These are phyloP conservation scores for Leptinotarsa juncta DNA, from an alignment of 2,888 invertebrate genomes.

Conservation along the genomic window DNA sequence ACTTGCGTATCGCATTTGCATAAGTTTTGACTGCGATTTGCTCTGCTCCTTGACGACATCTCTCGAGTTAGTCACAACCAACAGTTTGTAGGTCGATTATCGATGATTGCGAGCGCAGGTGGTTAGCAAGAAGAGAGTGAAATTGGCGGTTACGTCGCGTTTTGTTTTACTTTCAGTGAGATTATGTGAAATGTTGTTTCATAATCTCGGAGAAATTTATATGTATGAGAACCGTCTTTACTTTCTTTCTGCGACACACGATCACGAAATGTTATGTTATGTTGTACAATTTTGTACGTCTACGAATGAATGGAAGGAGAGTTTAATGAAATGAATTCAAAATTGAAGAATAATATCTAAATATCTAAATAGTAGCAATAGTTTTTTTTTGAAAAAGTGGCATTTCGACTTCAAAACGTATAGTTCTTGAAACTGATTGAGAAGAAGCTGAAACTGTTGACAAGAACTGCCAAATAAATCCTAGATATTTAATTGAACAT, in stretches of 20 bases:
- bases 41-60: background rate
- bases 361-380: too few species aligned
- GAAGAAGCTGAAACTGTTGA: too few species aligned
- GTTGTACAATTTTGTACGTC: background rate
- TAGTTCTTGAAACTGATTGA: too few species aligned
- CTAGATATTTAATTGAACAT: too few species aligned
- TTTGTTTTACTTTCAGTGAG: conserved; percentile 37
- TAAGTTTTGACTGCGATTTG: too few species aligned
- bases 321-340: too few species aligned
- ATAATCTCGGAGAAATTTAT: conserved; percentile 39
- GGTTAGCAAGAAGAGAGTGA: conserved; percentile 38
- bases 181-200: conserved; percentile 40
- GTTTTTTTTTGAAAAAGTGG: too few species aligned
- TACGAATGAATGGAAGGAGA: background rate
- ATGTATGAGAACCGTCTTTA: conserved; percentile 25
- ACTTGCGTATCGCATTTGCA: too few species aligned
- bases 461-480: too few species aligned
- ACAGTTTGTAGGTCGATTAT: conserved; percentile 15
- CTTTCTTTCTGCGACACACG: conserved; percentile 29
- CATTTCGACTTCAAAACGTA: too few species aligned
- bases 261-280: conserved; percentile 15
- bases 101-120: conserved; percentile 11
- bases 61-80: background rate
- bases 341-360: too few species aligned
- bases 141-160: conserved; percentile 39